phyloP scores from a whole-genome alignment of 2,797 vertebrate genomes.

The Sarcoramphus papa region DNA sequence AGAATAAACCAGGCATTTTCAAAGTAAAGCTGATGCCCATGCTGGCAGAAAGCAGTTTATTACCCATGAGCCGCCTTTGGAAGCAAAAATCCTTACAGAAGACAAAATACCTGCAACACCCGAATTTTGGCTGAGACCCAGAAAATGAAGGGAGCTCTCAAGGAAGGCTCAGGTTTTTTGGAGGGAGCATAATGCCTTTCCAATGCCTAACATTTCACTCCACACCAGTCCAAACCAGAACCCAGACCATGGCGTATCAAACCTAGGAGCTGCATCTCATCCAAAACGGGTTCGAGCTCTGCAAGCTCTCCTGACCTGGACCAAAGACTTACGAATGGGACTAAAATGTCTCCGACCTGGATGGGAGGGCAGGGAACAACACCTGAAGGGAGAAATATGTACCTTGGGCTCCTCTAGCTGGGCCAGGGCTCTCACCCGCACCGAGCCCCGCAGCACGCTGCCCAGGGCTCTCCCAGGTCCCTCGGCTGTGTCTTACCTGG shows the following conservation, averaged over 20 bases:
- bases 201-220: neutral
- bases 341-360: neutral
- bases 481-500: rapidly evolving
- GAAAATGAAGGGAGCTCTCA: neutral
- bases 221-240: neutral
- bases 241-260: rapidly evolving
- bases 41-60: neutral
- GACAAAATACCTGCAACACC: neutral
- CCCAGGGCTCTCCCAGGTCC: neutral
- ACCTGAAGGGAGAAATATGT: neutral
- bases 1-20: neutral
- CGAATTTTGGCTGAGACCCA: neutral
- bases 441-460: neutral
- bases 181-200: neutral
- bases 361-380: neutral
- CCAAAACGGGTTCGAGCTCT: neutral
- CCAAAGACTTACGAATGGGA: neutral
- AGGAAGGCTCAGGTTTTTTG: neutral
- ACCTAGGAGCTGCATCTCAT: rapidly evolving
- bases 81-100: neutral
- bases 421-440: neutral
- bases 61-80: neutral
- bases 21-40: neutral
- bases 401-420: neutral
- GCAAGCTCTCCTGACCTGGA: neutral